Conservation (phyloP, 2,797 vertebrate species). For the Allobates femoralis region DNA sequence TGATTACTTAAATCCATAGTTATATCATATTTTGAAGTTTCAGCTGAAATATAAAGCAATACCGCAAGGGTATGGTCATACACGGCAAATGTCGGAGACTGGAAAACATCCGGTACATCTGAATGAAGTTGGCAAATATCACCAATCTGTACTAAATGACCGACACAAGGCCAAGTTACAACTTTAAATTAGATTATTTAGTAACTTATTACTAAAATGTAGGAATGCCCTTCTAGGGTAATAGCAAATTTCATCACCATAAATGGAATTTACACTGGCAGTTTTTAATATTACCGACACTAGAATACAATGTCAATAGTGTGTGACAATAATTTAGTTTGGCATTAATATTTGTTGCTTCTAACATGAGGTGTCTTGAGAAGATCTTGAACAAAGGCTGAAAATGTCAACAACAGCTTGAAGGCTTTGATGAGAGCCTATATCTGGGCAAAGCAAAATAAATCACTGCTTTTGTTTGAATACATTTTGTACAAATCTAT, state of each 20-base stretch:
- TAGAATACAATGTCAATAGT: neutral
- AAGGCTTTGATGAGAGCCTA: neutral
- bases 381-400: neutral
- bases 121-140: neutral
- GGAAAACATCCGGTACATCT: neutral
- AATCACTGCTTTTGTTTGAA: neutral
- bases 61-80: neutral
- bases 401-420: slow-evolving; percentile 3
- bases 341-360: neutral
- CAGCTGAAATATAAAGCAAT: neutral
- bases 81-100: neutral
- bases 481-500: neutral
- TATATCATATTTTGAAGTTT: neutral
- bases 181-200: too few relatives aligned
- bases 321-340: neutral
- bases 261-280: neutral
- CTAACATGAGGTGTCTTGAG: neutral
- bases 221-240: too few relatives aligned
- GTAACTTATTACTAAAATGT: too few relatives aligned
- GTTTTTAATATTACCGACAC: neutral
- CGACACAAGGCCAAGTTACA: too few relatives aligned
- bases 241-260: too few relatives aligned
- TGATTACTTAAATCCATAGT: neutral
- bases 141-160: neutral
- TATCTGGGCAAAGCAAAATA: neutral